These are phyloP conservation scores for Octopus bimaculoides DNA, from an alignment of 1,140 invertebrate genomes.

Conservation along the genomic window DNA sequence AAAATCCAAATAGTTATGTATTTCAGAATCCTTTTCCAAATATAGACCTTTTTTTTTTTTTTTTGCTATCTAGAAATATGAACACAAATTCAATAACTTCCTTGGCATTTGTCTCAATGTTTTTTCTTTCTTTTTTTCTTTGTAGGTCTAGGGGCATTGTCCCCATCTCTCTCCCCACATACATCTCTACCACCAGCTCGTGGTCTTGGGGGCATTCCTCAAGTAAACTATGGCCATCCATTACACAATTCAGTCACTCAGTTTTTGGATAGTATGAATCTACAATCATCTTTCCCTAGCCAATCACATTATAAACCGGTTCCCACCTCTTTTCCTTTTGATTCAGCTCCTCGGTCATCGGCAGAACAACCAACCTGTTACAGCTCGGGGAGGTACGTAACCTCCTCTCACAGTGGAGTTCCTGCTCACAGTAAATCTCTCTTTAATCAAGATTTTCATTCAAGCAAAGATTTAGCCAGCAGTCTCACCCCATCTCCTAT, in stretches of 20 bases:
- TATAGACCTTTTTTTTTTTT: too few species aligned
- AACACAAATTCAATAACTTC: too few species aligned
- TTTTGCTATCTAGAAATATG: too few species aligned
- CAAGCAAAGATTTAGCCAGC: slow-evolving; percentile 6
- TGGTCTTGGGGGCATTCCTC: slow-evolving; percentile 29
- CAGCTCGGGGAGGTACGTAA: slow-evolving; percentile 1
- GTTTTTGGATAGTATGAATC: slow-evolving; percentile 34
- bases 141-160: slow-evolving; percentile 31
- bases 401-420: slow-evolving; percentile 13
- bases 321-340: slow-evolving; percentile 28
- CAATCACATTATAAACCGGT: slow-evolving; percentile 37
- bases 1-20: too few species aligned
- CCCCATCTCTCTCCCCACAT: slow-evolving; percentile 30
- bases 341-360: slow-evolving; percentile 15
- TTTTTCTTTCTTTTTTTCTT: slow-evolving; percentile 24
- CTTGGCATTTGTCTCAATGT: too few species aligned
- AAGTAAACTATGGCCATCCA: slow-evolving; percentile 34
- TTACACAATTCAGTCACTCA: slow-evolving; percentile 30
- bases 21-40: too few species aligned
- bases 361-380: slow-evolving; percentile 14
- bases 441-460: slow-evolving; percentile 18
- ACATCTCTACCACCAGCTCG: slow-evolving; percentile 23
- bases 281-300: slow-evolving; percentile 22
- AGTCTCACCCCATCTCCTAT: slow-evolving; percentile 2
- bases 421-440: slow-evolving; percentile 9